These are phyloP conservation scores for Hyperoplus lanceolatus DNA, from an alignment of 2,797 vertebrate genomes.

Conservation along the genomic window DNA sequence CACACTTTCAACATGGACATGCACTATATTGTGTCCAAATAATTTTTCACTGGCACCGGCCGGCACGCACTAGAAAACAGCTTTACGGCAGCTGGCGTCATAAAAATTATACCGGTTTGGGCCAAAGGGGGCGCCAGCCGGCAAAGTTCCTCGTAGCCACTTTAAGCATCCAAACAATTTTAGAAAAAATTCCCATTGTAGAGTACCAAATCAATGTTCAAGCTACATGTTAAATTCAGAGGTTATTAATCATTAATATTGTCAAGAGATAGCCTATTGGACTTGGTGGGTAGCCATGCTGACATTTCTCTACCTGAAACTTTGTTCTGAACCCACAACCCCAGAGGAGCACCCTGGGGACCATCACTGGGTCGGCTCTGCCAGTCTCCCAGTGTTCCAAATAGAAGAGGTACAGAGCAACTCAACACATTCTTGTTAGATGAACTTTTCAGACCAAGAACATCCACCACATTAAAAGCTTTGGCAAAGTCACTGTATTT, in stretches of 20 bases:
- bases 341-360: constrained; percentile 24
- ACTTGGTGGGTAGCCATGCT: constrained; percentile 22
- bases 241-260: constrained; percentile 54
- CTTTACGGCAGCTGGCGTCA: too few species aligned
- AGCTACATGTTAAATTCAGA: constrained; percentile 46
- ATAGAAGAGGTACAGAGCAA: constrained; percentile 4
- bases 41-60: too few species aligned
- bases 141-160: background rate
- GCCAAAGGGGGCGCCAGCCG: background rate
- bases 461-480: background rate
- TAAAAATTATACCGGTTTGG: too few species aligned
- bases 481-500: background rate
- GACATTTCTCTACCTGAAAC: constrained; percentile 48
- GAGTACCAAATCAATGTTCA: constrained; percentile 51
- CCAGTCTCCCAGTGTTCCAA: constrained; percentile 35
- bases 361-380: constrained; percentile 3
- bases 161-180: background rate
- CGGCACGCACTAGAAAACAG: too few species aligned
- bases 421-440: background rate
- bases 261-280: constrained; percentile 35
- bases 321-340: constrained; percentile 39
- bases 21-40: too few species aligned
- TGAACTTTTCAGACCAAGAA: background rate
- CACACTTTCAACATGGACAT: too few species aligned
- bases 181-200: constrained; percentile 32